A percentile compares a stretch with the other conserved stretches of the same genome.
Evolutionary conservation across 2,113 vertebrate genomes (phyloP).

Genomic region (Acanthisitta chloris): DNA sequence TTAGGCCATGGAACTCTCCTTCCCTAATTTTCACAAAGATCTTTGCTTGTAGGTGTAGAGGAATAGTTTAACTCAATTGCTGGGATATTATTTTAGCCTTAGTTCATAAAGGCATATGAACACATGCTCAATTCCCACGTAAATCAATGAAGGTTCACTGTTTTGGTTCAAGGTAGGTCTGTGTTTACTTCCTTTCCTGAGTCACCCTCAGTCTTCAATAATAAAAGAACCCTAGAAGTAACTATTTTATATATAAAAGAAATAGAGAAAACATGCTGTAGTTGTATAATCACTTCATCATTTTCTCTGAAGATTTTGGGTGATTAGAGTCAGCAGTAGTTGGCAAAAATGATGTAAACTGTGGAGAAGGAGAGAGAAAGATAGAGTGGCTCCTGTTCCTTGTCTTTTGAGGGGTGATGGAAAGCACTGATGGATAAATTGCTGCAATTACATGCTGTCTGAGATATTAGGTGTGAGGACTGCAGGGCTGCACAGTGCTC

Average conservation of each 20-base stretch:
- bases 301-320: neutral
- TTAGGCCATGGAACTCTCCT: neutral
- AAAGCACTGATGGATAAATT: neutral
- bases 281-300: neutral
- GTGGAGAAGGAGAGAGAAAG: neutral
- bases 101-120: neutral
- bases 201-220: neutral
- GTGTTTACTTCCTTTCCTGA: neutral
- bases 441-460: neutral
- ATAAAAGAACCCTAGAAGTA: neutral
- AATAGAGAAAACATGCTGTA: neutral
- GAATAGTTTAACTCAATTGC: neutral
- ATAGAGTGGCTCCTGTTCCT: neutral
- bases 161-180: neutral
- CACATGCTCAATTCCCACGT: neutral
- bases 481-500: accelerated
- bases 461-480: neutral
- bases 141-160: neutral
- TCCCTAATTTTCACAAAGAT: neutral
- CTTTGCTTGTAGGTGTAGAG: neutral
- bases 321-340: neutral
- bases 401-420: neutral
- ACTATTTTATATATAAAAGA: neutral
- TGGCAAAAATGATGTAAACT: neutral
- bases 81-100: neutral